Base-by-base conservation (phyloP, 2,113 vertebrate genomes). In the Anguilla japonica region DNA sequence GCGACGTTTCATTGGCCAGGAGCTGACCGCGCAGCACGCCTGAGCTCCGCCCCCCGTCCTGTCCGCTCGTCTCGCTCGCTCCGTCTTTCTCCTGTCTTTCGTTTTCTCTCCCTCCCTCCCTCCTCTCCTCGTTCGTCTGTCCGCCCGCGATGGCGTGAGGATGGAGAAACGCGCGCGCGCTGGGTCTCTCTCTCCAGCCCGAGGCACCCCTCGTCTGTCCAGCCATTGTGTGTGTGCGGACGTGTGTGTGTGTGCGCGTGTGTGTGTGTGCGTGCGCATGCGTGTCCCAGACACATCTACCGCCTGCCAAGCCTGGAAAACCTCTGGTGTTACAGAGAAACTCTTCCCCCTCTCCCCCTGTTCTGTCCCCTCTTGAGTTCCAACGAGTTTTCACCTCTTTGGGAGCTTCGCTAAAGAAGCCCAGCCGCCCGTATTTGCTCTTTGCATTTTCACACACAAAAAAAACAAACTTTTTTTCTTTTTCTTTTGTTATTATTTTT, bases 1-100 rank as follows among this genome's bases (percentile, higher is more conserved):
- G 90, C 97, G 97, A 80, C 97, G 94, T 81, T 99, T 99, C 96
- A 98, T 99, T 89, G 96, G 97, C 79, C 97, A 98, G 92, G 98
- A 99, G 93, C 91, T 99, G 95, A 92, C 94, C 0, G 92, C 87
- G 57, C 94, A 92, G 83, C 95, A 93, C 29, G 89, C 92, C 92
- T 96, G 91, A 95, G 53, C 79, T 63, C 39, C 9, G 13, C 46
- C 71, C 29, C 15, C 79, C 26, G 11, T 16, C n/a, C 22, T 57
- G 80, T 16, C 85, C 29, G 8, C n/a, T 15, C 34, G 18, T 50
- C 85, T 86, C 22, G 26, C 84, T 20, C n/a, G 1, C 20, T 43
- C 6, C 14, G 7, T 22, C 13, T 41, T 41, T 26, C 41, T 40
- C 40, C 15, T 40, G 1, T 83, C 50, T 26, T 34, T 79, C 22